Conservation (phyloP, 2,888 invertebrate species). For the Sipha maydis region DNA sequence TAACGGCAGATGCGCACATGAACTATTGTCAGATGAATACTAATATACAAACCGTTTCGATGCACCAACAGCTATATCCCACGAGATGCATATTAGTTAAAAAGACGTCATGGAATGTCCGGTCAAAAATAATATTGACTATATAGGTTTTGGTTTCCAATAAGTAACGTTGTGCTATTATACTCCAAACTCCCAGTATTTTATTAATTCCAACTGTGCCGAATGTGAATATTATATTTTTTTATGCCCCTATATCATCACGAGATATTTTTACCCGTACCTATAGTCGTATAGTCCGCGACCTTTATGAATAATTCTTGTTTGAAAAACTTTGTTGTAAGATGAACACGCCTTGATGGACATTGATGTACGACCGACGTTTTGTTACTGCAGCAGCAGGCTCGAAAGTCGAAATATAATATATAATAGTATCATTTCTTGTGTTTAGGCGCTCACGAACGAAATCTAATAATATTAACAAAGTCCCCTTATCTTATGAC, state of each 20-base stretch:
- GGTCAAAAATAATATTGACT: not conserved
- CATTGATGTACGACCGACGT: slow-evolving; percentile 2
- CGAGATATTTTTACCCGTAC: not conserved
- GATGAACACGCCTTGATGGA: not conserved
- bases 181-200: no score
- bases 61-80: no score
- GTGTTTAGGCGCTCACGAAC: not conserved
- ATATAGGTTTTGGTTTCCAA: not conserved
- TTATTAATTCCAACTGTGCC: not conserved
- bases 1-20: no score
- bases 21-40: no score
- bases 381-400: not conserved
- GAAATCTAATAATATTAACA: not conserved
- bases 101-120: not conserved
- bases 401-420: no score
- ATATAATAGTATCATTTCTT: no score
- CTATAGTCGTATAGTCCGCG: not conserved
- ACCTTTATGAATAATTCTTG: not conserved
- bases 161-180: not conserved
- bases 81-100: not conserved
- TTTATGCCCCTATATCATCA: not conserved
- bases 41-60: no score
- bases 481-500: not conserved
- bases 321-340: not conserved
- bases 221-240: not conserved